Percentiles rank a stretch among this genome's conserved stretches.
phyloP scores from a whole-genome alignment of 2,797 vertebrate species.

The Oryzias sinensis region DNA sequence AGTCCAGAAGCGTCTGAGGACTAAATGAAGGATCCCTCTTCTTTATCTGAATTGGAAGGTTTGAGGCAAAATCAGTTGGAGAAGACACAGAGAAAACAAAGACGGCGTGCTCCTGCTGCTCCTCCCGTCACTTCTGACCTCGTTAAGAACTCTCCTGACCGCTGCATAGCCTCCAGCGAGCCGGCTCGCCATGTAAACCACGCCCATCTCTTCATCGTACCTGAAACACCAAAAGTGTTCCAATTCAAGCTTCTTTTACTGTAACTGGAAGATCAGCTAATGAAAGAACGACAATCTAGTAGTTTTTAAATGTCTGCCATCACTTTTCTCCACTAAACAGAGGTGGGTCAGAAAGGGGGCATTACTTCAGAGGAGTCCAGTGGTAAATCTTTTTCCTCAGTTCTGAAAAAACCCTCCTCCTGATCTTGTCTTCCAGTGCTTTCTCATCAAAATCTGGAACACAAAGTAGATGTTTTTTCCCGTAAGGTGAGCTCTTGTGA shows the following conservation, averaged over 20 bases:
- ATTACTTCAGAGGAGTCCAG: slow-evolving; percentile 83
- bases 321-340: background rate
- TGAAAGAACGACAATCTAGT: no score
- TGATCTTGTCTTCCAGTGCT: slow-evolving; percentile 67
- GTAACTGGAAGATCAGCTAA: no score
- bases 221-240: slow-evolving; percentile 54
- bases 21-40: slow-evolving; percentile 78
- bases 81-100: background rate
- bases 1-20: slow-evolving; percentile 86
- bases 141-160: slow-evolving; percentile 82
- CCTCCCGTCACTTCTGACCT: slow-evolving; percentile 68
- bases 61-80: background rate
- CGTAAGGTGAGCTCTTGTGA: background rate
- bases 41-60: slow-evolving; percentile 75
- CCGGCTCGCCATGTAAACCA: slow-evolving; percentile 85
- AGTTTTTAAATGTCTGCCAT: no score
- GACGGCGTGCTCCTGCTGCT: rapidly evolving
- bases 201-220: slow-evolving; percentile 78
- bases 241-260: no score
- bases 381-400: slow-evolving; percentile 82
- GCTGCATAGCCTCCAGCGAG: slow-evolving; percentile 86
- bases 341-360: background rate
- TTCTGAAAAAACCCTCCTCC: slow-evolving; percentile 71
- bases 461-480: slow-evolving; percentile 2
- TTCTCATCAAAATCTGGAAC: slow-evolving; percentile 64